A percentile compares a stretch with the other conserved stretches of the same genome.
Conservation (phyloP, 2,797 vertebrate genomes). For the Acanthurus leucopareius region DNA sequence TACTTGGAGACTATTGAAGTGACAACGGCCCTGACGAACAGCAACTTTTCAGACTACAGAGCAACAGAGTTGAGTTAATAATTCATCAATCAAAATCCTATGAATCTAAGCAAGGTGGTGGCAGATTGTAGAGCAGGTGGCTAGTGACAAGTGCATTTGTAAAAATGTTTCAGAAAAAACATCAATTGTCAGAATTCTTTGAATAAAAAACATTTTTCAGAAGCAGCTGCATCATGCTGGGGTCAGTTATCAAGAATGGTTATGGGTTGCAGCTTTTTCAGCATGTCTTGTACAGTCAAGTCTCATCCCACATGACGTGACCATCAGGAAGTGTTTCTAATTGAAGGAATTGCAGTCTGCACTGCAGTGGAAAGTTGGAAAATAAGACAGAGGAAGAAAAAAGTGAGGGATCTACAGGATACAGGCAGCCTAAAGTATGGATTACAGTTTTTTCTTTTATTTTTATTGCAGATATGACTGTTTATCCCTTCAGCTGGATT, state of each 20-base stretch:
- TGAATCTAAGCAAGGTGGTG: background rate
- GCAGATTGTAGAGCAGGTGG: slow-evolving; percentile 5
- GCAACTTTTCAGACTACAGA: slow-evolving; percentile 9
- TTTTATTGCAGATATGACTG: slow-evolving; percentile 14
- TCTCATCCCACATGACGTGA: slow-evolving; percentile 9
- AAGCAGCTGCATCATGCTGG: background rate
- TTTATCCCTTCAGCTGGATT: slow-evolving; percentile 24
- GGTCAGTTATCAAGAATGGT: slow-evolving; percentile 3
- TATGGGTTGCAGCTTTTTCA: slow-evolving; percentile 13
- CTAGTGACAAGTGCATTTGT: background rate
- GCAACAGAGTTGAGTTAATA: background rate
- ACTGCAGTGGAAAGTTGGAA: background rate
- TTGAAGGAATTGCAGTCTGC: background rate
- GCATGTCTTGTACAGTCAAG: background rate
- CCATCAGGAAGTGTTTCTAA: slow-evolving; percentile 6
- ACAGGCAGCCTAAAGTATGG: background rate
- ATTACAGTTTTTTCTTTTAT: slow-evolving; percentile 3
- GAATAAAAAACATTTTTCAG: background rate
- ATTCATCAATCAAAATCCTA: slow-evolving; percentile 8
- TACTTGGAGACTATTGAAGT: slow-evolving; percentile 7
- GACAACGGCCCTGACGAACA: slow-evolving; percentile 13
- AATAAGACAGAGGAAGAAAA: background rate
- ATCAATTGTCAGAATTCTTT: background rate
- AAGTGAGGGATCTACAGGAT: background rate
- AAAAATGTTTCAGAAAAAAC: background rate